Evolutionary conservation across 2,113 vertebrate genomes (phyloP).

Genomic region (Ceuthmochares aereus): DNA sequence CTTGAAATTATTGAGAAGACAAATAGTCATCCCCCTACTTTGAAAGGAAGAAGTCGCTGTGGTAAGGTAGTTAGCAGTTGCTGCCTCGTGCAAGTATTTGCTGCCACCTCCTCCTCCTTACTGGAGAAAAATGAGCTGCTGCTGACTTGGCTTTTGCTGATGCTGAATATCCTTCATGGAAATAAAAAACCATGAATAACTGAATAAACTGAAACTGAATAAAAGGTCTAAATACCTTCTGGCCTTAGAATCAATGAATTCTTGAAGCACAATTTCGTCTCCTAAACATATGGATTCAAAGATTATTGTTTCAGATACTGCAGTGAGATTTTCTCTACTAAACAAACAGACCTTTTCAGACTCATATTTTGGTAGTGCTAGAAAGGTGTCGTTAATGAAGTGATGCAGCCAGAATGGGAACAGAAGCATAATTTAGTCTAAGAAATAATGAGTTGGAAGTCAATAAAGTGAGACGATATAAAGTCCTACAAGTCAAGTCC

Average conservation of each 20-base stretch:
- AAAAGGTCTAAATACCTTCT: not conserved
- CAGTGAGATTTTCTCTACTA: not conserved
- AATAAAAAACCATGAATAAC: not conserved
- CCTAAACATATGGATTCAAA: not conserved
- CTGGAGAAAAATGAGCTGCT: not conserved
- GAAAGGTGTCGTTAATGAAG: not conserved
- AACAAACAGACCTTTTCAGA: not conserved
- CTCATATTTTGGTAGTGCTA: not conserved
- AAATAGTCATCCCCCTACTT: not conserved
- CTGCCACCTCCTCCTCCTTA: not conserved
- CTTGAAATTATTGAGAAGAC: not conserved
- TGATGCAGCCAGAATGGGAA: not conserved
- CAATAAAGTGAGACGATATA: not conserved
- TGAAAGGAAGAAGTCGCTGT: not conserved
- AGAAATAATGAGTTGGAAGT: not conserved
- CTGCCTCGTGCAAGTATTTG: not conserved
- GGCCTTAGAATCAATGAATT: not conserved
- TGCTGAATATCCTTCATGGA: not conserved
- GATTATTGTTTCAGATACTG: not conserved
- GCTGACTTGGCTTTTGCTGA: not conserved
- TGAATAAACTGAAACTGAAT: no score
- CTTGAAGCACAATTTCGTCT: not conserved
- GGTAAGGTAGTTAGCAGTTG: not conserved
- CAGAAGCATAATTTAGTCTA: not conserved
- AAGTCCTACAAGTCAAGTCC: not conserved